Percentiles rank a stretch among this genome's conserved stretches.
phyloP scores from a whole-genome alignment of 2,113 vertebrate genomes.

The Megalops atlanticus region DNA sequence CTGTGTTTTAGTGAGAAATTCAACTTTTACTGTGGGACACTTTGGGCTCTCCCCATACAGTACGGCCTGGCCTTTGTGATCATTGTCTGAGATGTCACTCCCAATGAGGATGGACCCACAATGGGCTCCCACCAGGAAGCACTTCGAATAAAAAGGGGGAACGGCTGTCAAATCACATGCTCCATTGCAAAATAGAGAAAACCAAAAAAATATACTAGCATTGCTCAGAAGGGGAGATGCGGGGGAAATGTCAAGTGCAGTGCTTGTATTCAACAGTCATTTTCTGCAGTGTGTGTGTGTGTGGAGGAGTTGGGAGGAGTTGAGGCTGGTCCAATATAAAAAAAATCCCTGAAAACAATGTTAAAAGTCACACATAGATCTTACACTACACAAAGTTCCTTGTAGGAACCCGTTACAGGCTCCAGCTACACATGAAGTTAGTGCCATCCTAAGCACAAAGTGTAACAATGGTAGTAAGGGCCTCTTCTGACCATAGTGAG shows the following conservation, averaged over 20 bases:
- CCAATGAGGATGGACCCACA: conserved; percentile 31
- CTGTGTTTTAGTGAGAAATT: background rate
- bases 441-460: background rate
- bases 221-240: conserved; percentile 20
- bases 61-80: conserved; percentile 29
- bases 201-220: conserved; percentile 47
- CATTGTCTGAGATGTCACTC: conserved; percentile 44
- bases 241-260: conserved; percentile 2
- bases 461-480: too few relatives aligned
- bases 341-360: background rate
- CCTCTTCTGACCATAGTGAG: too few relatives aligned
- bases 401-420: background rate
- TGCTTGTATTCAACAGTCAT: too few relatives aligned
- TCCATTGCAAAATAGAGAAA: conserved; percentile 51
- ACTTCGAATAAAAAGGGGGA: conserved; percentile 45
- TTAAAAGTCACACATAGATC: background rate
- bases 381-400: background rate
- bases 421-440: background rate
- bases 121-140: conserved; percentile 45
- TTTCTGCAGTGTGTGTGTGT: too few relatives aligned
- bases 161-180: conserved; percentile 56
- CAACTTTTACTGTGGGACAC: background rate
- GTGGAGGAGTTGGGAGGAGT: too few relatives aligned
- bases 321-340: background rate
- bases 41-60: conserved; percentile 8